Conservation (phyloP, 2,888 invertebrate genomes). For the Machimus rusticus region DNA sequence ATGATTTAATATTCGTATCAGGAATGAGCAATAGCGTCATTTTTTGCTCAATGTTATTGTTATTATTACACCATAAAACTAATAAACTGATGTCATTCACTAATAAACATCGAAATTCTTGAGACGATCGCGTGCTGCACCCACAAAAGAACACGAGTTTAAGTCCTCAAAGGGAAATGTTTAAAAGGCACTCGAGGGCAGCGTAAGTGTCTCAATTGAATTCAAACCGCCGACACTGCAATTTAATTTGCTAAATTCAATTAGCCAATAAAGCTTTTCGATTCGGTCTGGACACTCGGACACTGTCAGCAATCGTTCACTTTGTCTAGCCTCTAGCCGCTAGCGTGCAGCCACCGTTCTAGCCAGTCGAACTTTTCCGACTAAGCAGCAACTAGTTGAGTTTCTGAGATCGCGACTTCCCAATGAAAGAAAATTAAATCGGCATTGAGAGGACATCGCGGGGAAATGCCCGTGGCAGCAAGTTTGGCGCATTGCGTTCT, state of each 20-base stretch:
- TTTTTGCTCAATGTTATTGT: neutral
- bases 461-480: neutral
- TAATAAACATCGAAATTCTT: neutral
- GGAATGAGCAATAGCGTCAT: neutral
- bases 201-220: neutral
- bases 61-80: neutral
- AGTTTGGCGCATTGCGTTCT: neutral
- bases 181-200: neutral
- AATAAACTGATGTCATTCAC: neutral
- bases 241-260: slow-evolving; percentile 11
- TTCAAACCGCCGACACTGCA: neutral
- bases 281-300: neutral
- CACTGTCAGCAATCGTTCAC: neutral
- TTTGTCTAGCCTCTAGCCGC: neutral
- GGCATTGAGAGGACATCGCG: neutral
- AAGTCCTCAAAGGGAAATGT: neutral
- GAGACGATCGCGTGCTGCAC: neutral
- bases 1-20: neutral
- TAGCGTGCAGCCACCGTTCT: neutral
- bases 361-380: neutral
- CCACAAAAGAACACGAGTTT: neutral
- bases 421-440: slow-evolving; percentile 19
- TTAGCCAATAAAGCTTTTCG: neutral
- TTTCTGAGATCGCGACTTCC: neutral
- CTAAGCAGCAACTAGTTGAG: neutral